Percentiles rank a stretch among this genome's conserved stretches.
Conservation (phyloP, 2,113 vertebrate genomes). For the Mionectes macconnelli region DNA sequence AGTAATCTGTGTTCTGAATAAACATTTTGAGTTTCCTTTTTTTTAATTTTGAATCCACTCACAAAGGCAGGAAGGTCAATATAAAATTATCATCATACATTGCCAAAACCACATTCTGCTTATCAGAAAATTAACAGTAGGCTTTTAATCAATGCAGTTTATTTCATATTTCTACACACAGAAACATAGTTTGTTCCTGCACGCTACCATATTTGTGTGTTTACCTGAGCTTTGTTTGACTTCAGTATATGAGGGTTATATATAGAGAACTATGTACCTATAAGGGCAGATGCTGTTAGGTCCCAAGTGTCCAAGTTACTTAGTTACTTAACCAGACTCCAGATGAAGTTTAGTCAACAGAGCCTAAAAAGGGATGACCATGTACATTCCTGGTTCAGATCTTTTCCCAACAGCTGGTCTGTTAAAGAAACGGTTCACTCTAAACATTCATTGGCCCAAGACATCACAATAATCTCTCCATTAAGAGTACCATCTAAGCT, state of each 20-base stretch:
- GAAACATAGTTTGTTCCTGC: neutral
- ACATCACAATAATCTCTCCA: neutral
- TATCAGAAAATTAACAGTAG: neutral
- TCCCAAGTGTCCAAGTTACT: neutral
- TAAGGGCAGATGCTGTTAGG: neutral
- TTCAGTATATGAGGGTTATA: neutral
- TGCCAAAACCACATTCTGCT: neutral
- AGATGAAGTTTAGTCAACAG: neutral
- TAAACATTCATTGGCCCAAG: neutral
- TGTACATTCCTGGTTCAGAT: neutral
- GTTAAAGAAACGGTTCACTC: neutral
- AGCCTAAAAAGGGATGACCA: neutral
- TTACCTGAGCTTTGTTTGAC: neutral
- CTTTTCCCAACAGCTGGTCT: neutral
- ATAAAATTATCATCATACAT: neutral
- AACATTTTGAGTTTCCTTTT: neutral
- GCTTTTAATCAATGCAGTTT: neutral
- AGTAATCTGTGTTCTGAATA: neutral
- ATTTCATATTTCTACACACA: neutral
- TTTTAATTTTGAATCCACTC: neutral
- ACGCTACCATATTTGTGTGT: neutral
- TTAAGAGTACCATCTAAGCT: neutral
- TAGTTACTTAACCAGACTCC: neutral
- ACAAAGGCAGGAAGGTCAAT: neutral
- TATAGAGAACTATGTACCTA: neutral